Conservation (phyloP, 2,888 invertebrate species). For the Heteropelma amictum region DNA sequence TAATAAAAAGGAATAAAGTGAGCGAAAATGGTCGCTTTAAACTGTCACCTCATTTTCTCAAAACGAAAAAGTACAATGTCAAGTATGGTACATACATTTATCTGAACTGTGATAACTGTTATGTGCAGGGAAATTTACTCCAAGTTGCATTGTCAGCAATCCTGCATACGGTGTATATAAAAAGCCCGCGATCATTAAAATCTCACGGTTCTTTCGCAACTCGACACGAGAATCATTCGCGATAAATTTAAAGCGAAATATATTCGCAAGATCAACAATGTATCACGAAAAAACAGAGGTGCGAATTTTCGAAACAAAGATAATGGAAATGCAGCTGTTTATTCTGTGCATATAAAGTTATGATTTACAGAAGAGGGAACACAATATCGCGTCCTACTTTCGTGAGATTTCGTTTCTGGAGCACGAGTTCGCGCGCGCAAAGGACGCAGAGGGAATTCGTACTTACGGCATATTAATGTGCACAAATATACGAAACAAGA, state of each 20-base stretch:
- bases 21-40: too few relatives aligned
- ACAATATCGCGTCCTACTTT: constrained; percentile 13
- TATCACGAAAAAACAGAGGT: constrained; percentile 12
- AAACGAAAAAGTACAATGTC: too few relatives aligned
- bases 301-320: constrained; percentile 5
- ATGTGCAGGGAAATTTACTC: too few relatives aligned
- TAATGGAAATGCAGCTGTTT: not conserved
- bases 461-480: constrained; percentile 1
- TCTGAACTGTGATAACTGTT: too few relatives aligned
- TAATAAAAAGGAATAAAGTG: too few relatives aligned
- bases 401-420: not conserved
- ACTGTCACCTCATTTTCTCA: too few relatives aligned
- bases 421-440: constrained; percentile 5
- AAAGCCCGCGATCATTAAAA: too few relatives aligned
- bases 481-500: not conserved
- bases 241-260: constrained; percentile 14
- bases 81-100: too few relatives aligned
- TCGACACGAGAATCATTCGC: constrained; percentile 5
- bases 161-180: too few relatives aligned
- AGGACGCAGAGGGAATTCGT: constrained; percentile 9
- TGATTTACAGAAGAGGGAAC: constrained; percentile 6
- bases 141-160: too few relatives aligned
- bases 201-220: too few relatives aligned
- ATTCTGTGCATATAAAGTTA: not conserved
- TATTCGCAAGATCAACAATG: not conserved